phyloP scores from a whole-genome alignment of 1,140 invertebrate genomes.

The Nylanderia fulva region DNA sequence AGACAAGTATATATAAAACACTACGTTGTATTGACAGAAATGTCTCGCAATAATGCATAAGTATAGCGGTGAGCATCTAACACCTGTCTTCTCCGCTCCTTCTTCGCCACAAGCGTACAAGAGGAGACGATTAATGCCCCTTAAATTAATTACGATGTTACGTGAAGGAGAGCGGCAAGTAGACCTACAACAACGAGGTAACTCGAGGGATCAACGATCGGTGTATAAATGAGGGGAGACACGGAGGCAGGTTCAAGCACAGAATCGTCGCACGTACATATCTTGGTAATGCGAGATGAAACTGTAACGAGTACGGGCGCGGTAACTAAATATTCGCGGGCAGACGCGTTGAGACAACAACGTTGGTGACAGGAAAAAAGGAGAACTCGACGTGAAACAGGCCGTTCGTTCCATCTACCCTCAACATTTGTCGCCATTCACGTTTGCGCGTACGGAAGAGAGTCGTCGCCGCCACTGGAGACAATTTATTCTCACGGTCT shows the following conservation, averaged over 20 bases:
- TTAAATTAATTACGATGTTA: conserved; percentile 45
- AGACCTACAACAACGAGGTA: conserved; percentile 9
- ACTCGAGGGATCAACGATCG: conserved; percentile 65
- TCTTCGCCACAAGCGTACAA: conserved; percentile 7
- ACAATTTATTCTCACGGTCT: conserved; percentile 76
- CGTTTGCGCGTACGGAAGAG: conserved; percentile 11
- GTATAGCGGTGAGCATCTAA: conserved; percentile 6
- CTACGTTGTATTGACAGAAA: neutral
- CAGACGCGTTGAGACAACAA: conserved; percentile 39
- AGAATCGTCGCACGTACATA: conserved; percentile 75
- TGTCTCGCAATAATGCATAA: conserved; percentile 30
- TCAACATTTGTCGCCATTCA: conserved; percentile 21
- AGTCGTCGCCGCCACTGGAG: conserved; percentile 52
- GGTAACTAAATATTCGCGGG: conserved; percentile 75
- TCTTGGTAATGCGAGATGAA: conserved; percentile 68
- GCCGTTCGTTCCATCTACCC: conserved; percentile 8
- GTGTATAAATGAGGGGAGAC: conserved; percentile 32
- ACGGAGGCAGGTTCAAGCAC: conserved; percentile 44
- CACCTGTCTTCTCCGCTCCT: neutral
- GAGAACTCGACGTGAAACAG: conserved; percentile 37
- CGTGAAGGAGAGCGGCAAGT: conserved; percentile 8
- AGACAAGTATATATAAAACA: neutral
- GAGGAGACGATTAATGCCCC: conserved; percentile 46
- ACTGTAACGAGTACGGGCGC: conserved; percentile 70
- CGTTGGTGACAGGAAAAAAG: conserved; percentile 9